phyloP scores from a whole-genome alignment of 2,113 vertebrate genomes.

The Columbina picui region DNA sequence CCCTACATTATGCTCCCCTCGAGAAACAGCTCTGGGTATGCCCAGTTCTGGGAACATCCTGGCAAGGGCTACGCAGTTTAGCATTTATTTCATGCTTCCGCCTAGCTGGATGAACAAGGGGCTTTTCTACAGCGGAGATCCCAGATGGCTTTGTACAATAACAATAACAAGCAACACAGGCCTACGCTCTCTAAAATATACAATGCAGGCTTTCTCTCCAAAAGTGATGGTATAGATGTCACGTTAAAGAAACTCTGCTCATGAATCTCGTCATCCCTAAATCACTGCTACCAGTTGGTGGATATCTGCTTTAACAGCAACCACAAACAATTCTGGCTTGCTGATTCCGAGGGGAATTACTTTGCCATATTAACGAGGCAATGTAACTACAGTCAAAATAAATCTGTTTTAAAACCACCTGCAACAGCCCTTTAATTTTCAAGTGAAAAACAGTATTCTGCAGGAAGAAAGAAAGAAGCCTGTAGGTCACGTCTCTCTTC shows the following conservation, averaged over 20 bases:
- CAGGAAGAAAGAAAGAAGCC: not conserved
- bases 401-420: not conserved
- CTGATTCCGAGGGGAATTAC: not conserved
- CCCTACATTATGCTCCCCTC: not conserved
- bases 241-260: not conserved
- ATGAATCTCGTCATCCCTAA: not conserved
- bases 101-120: not conserved
- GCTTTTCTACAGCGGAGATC: not conserved
- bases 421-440: not conserved
- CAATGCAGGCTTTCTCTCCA: not conserved
- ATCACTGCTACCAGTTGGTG: not conserved
- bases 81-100: not conserved
- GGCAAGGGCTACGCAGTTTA: not conserved
- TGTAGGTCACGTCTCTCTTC: not conserved
- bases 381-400: not conserved
- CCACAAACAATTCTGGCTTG: not conserved
- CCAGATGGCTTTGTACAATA: not conserved
- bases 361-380: not conserved
- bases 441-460: not conserved
- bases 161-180: not conserved
- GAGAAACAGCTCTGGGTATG: not conserved
- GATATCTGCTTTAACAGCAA: not conserved
- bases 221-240: not conserved
- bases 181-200: not conserved
- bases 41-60: not conserved